These are phyloP conservation scores for Stenolophus ochropezus DNA, from an alignment of 2,888 invertebrate species.

Conservation along the genomic window DNA sequence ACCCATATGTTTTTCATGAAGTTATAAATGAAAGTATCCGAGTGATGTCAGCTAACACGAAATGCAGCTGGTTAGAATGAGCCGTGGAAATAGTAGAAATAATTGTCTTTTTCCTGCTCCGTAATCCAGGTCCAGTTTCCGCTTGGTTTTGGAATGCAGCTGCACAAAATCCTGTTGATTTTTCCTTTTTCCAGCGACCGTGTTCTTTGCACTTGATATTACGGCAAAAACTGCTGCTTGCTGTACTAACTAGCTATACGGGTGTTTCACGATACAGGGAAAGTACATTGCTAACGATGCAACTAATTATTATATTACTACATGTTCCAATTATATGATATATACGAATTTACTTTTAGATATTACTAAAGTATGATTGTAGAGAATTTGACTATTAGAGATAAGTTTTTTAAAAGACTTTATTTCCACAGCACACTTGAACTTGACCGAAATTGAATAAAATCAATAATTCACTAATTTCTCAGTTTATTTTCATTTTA, in stretches of 20 bases:
- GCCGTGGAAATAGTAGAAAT: constrained; percentile 6
- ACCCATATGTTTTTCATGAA: no score
- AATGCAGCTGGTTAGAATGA: not conserved
- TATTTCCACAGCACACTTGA: no score
- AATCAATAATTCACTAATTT: no score
- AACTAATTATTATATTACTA: not conserved
- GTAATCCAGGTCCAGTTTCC: not conserved
- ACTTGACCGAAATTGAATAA: no score
- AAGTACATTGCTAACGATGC: not conserved
- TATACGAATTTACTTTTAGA: no score
- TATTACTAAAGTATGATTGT: no score
- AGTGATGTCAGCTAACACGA: not conserved
- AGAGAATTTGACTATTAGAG: no score
- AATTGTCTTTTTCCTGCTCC: constrained; percentile 15
- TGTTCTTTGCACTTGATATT: constrained; percentile 4
- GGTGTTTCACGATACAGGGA: not conserved
- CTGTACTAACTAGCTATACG: not conserved
- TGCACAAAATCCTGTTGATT: constrained; percentile 21
- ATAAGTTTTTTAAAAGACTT: no score
- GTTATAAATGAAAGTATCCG: not conserved
- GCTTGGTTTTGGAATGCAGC: not conserved
- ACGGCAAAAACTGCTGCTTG: constrained; percentile 16
- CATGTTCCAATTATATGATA: not conserved
- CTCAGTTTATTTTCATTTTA: no score
- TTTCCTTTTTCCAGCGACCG: not conserved